Evolutionary conservation across 2,888 invertebrate genomes (phyloP), one percentile per base, ranked within the genome.

Genomic region (Pandemis corylana): DNA sequence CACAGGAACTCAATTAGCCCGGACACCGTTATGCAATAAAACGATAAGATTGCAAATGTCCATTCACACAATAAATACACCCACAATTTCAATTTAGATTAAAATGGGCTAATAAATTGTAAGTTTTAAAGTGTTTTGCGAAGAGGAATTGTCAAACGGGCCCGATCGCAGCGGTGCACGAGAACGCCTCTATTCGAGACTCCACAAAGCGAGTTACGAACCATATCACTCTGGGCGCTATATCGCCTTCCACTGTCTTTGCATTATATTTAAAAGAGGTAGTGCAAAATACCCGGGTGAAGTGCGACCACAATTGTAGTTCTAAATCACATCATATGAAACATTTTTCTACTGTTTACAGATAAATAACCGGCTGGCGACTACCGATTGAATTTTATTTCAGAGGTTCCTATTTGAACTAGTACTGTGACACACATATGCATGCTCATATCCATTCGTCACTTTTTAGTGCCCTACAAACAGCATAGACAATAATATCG

Each of bases 61-160:
- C 77, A 85, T 88, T 90, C 89, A 86, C 89, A 87, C 89, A 84
- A 88, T 90, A 86, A 89, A 88, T 84, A 82, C 78, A 77, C 80
- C 79, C 76, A 83, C 83, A 85, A 83, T 86, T 85, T 87, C 89
- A 86, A 92, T 91, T 90, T 88, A 90, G 90, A 91, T 91, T 89
- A 87, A 83, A 82, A 83, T 80, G 81, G 77, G 72, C 76, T 78
- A 83, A 85, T 87, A 86, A 87, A 86, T 84, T 79, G 80, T 76
- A 77, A 79, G 78, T 83, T 84, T 80, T 76, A 83, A 83, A 80
- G 79, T 83, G 89, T 89, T 77, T 86, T 86, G 81, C 82, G 80
- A 81, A 82, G 85, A 84, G 84, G 86, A 88, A 84, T 81, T 72
- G 87, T 89, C 83, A 81, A 83, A 82, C 76, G 81, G 80, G 81